phyloP scores from a whole-genome alignment of 2,888 invertebrate species.

The Apantesis nais region DNA sequence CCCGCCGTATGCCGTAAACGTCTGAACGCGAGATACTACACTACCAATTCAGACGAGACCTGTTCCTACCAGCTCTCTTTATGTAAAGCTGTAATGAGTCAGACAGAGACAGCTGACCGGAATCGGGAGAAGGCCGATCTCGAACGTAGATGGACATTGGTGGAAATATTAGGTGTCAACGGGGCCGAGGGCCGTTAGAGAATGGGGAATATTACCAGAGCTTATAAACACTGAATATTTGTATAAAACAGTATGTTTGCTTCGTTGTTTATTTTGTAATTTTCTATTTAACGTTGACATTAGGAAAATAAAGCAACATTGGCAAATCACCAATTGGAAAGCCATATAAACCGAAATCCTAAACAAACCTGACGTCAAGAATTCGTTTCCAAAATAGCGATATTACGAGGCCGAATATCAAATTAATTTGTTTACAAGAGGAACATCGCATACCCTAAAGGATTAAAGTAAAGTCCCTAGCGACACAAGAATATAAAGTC shows the following conservation, averaged over 20 bases:
- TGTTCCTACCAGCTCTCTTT: too few species aligned
- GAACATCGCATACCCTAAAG: slow-evolving; percentile 18
- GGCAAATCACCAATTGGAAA: background rate
- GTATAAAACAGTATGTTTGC: background rate
- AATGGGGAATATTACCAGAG: too few species aligned
- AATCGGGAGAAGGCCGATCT: too few species aligned
- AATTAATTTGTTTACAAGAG: slow-evolving; percentile 33
- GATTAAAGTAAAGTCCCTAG: slow-evolving; percentile 13
- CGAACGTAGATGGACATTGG: too few species aligned
- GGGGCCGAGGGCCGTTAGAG: too few species aligned
- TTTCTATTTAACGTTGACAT: background rate
- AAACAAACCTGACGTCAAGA: slow-evolving; percentile 19
- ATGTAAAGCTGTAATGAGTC: too few species aligned
- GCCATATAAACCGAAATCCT: background rate
- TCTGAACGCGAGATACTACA: too few species aligned
- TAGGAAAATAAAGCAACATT: background rate
- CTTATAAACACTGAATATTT: background rate
- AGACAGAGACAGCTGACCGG: too few species aligned
- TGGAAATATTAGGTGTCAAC: too few species aligned
- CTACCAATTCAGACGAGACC: too few species aligned
- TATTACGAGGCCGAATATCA: slow-evolving; percentile 17
- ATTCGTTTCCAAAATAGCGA: slow-evolving; percentile 23
- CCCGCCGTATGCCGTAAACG: too few species aligned
- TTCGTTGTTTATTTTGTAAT: background rate
- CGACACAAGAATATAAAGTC: slow-evolving; percentile 15